Evolutionary conservation across 2,113 vertebrate species (phyloP).

Genomic region (Cariama cristata): DNA sequence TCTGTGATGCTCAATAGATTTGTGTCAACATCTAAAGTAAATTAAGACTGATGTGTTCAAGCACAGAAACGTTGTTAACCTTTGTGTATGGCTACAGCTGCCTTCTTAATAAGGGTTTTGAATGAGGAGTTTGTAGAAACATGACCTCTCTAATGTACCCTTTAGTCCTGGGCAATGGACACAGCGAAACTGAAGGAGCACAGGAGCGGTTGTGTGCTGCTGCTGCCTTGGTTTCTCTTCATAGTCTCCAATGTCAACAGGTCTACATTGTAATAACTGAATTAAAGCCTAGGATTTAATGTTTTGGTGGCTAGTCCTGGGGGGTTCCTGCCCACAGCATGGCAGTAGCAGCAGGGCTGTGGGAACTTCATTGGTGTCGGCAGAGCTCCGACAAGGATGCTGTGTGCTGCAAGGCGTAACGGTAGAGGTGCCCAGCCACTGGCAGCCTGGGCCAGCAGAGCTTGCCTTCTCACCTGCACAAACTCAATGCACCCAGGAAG

Average conservation of each 20-base stretch:
- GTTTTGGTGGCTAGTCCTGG: not conserved
- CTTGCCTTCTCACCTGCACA: not conserved
- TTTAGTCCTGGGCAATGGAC: not conserved
- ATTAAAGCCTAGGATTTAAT: not conserved
- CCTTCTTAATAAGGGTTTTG: not conserved
- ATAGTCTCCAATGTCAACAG: not conserved
- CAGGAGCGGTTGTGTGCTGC: not conserved
- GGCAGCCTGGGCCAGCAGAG: not conserved
- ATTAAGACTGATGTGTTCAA: not conserved
- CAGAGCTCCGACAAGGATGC: rapidly evolving
- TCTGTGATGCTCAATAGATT: not conserved
- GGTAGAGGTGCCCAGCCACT: rapidly evolving
- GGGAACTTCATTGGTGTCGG: not conserved
- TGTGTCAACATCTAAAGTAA: not conserved
- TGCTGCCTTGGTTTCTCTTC: not conserved
- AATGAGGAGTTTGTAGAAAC: not conserved
- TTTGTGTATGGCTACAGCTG: not conserved
- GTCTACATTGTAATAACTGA: not conserved
- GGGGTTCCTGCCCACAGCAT: rapidly evolving
- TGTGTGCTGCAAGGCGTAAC: rapidly evolving
- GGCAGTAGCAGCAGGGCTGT: not conserved
- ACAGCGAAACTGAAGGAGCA: not conserved
- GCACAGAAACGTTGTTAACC: not conserved
- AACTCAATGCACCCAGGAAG: not conserved
- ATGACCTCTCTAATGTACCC: not conserved